Evolutionary conservation across 2,113 vertebrate species (phyloP).

Genomic region (Hippocampus abdominalis): DNA sequence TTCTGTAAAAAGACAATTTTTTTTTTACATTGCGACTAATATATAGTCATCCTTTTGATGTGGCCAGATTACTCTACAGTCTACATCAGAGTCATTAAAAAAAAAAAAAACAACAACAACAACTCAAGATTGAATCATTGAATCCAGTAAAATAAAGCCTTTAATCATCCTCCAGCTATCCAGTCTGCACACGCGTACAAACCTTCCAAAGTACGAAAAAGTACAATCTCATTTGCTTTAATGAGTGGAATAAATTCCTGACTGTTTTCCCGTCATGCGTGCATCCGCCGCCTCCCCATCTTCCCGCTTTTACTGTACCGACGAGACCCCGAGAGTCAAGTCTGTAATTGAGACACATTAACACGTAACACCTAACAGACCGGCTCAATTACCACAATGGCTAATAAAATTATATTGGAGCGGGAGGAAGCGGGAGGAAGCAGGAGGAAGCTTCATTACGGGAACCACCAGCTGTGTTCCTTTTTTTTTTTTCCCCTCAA

Average conservation of each 20-base stretch:
- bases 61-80: too few relatives aligned
- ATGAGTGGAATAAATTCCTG: slow-evolving; percentile 26
- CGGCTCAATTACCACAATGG: slow-evolving; percentile 53
- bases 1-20: too few relatives aligned
- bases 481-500: slow-evolving; percentile 24
- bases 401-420: slow-evolving; percentile 58
- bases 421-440: slow-evolving; percentile 38
- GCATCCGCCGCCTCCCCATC: not conserved
- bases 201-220: slow-evolving; percentile 14
- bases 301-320: not conserved
- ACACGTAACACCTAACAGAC: slow-evolving; percentile 56
- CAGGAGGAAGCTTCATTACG: slow-evolving; percentile 29
- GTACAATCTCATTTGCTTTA: slow-evolving; percentile 29
- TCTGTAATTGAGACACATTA: slow-evolving; percentile 65
- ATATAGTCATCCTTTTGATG: too few relatives aligned
- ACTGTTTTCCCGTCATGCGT: not conserved
- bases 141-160: slow-evolving; percentile 40
- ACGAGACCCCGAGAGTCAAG: slow-evolving; percentile 40
- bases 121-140: too few relatives aligned
- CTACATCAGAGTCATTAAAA: too few relatives aligned
- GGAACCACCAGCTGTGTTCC: slow-evolving; percentile 38
- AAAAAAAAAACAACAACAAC: too few relatives aligned
- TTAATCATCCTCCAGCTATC: slow-evolving; percentile 38
- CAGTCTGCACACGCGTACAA: not conserved
- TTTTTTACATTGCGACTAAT: too few relatives aligned